Evolutionary conservation across 2,113 vertebrate genomes (phyloP), one percentile per base, ranked within the genome.

Genomic region (Chauna torquata): DNA sequence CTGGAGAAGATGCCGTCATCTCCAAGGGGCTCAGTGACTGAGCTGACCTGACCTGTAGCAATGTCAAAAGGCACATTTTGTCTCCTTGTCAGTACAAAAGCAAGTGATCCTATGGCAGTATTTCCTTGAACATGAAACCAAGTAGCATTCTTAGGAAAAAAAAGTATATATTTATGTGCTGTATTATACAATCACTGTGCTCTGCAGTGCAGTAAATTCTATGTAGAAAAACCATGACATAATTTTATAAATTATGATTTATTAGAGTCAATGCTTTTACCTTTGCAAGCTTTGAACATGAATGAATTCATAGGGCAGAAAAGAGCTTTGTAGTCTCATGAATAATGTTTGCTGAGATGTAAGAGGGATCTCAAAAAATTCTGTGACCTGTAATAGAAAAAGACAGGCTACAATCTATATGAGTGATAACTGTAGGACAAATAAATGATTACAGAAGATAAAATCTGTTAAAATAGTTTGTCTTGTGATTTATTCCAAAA

Each of bases 121-220:
- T 49, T 58, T 75, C 30, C 44, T 74, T 59, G 16, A 9, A 44
- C 47, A 42, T 22, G 49, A 83, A 86, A 36, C 22, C 34, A 34
- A 3, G 8, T 3, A 38, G 19, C 27, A 20, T 44, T 96, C 59
- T 28, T 88, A 71, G 27, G 42, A 61, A 82, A 13, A 40, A 24
- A 3, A 54, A 64, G 7, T 2, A n/a, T 49, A 49, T 22, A 50
- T 25, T 8, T 2, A n/a, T 3, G 14, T 12, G 0, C 28, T 16
- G 24, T 42, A 16, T 45, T 11, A 10, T 34, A 8, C 15, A 13
- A 28, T 18, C n/a, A 49, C 76, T 32, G 52, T 13, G 34, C 47
- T 72, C 80, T 36, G n/a, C 86, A 59, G 38, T 4, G 12, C 9
- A 18, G 40, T 32, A 74, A 45, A 54, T 7, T 47, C 36, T 22